These are phyloP conservation scores for Acromyrmex heyeri DNA, from an alignment of 1,140 invertebrate genomes.

Conservation along the genomic window DNA sequence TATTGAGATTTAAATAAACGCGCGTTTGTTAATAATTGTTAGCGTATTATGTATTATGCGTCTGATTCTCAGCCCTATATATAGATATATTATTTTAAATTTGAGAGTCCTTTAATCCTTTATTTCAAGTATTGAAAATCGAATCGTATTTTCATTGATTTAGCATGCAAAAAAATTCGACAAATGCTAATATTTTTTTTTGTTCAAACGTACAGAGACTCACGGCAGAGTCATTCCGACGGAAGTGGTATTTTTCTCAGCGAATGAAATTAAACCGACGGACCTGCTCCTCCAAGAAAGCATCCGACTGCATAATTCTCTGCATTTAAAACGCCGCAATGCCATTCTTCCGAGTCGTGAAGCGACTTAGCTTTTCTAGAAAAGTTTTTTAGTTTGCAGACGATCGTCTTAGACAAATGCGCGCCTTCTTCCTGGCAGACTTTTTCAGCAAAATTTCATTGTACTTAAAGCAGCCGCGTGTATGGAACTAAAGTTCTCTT, in stretches of 20 bases:
- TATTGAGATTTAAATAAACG: too few species aligned
- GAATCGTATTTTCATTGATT: slow-evolving; percentile 9
- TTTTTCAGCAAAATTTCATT: slow-evolving; percentile 20
- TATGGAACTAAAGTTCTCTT: neutral
- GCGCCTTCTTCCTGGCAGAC: slow-evolving; percentile 9
- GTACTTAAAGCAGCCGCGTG: neutral
- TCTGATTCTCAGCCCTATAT: too few species aligned
- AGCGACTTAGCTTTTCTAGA: slow-evolving; percentile 48
- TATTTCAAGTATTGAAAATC: neutral
- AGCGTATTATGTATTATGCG: too few species aligned
- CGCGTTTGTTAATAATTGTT: too few species aligned
- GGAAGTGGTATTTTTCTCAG: slow-evolving; percentile 48
- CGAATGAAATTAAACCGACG: slow-evolving; percentile 59
- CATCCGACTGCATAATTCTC: slow-evolving; percentile 52
- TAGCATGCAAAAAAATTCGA: slow-evolving; percentile 14
- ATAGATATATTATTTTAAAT: too few species aligned
- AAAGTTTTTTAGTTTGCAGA: slow-evolving; percentile 49
- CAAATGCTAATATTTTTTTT: slow-evolving; percentile 41
- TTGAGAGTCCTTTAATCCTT: too few species aligned
- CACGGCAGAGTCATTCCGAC: slow-evolving; percentile 4
- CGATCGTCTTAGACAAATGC: slow-evolving; percentile 55
- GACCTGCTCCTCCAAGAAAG: slow-evolving; percentile 35
- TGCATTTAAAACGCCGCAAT: slow-evolving; percentile 54
- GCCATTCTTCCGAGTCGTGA: slow-evolving; percentile 32
- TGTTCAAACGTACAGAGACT: slow-evolving; percentile 3